These are phyloP conservation scores for Nyctibius grandis DNA, from an alignment of 2,797 vertebrate genomes.

Conservation along the genomic window DNA sequence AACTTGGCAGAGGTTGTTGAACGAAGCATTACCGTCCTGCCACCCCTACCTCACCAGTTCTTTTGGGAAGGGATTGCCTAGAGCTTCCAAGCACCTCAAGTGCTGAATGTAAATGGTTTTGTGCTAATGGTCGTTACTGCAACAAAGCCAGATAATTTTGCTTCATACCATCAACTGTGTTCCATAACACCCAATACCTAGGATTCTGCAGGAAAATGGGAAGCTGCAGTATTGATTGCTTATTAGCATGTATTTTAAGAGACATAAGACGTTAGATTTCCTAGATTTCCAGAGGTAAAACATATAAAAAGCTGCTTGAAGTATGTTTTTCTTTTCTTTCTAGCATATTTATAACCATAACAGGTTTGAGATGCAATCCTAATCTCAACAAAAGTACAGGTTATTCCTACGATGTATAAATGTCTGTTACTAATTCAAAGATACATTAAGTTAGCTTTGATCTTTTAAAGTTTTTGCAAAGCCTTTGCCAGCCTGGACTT, in stretches of 20 bases:
- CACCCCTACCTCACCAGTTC: not conserved
- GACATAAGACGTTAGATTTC: not conserved
- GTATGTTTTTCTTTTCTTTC: not conserved
- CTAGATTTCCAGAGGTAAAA: not conserved
- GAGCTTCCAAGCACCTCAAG: not conserved
- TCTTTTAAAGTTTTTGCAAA: not conserved
- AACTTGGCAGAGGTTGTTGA: not conserved
- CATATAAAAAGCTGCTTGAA: not conserved
- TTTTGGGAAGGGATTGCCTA: not conserved
- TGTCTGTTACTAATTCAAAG: not conserved
- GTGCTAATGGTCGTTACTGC: not conserved
- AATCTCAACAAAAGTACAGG: not conserved
- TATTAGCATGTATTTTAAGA: not conserved
- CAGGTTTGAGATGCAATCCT: not conserved
- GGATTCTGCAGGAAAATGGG: not conserved
- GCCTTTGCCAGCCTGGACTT: not conserved
- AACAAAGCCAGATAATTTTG: not conserved
- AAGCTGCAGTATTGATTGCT: not conserved
- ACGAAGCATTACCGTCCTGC: not conserved
- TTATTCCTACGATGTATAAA: not conserved
- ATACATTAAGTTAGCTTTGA: not conserved
- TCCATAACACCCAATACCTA: accelerated
- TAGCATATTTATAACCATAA: not conserved
- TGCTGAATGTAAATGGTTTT: not conserved
- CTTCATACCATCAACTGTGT: not conserved